Evolutionary conservation across 2,113 vertebrate species (phyloP).

Genomic region (Smithornis capensis): DNA sequence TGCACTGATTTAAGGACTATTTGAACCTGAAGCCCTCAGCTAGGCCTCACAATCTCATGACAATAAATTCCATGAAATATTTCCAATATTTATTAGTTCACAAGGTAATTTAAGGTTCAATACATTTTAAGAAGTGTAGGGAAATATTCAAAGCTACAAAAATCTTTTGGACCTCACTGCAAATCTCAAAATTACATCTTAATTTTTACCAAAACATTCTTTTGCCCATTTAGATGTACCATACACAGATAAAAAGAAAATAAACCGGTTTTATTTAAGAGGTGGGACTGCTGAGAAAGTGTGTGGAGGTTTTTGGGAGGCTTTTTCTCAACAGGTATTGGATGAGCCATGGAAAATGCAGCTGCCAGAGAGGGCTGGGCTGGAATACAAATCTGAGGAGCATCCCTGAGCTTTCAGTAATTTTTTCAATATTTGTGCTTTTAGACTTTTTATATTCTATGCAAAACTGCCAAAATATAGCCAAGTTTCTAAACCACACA

Average conservation of each 20-base stretch:
- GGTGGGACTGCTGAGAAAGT: accelerated
- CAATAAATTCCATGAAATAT: neutral
- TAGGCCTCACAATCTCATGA: neutral
- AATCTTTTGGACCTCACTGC: neutral
- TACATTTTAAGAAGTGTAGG: neutral
- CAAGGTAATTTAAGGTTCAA: neutral
- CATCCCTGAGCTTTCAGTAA: neutral
- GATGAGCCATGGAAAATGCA: neutral
- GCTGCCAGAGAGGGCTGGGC: neutral
- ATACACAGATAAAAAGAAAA: neutral
- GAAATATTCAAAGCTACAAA: neutral
- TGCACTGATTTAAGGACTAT: neutral
- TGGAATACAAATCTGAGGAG: neutral
- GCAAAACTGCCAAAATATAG: constrained; percentile 6
- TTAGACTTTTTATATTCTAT: constrained; percentile 10
- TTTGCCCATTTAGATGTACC: neutral
- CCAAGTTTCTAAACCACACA: constrained; percentile 37
- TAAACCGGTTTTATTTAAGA: neutral
- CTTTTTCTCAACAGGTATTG: neutral
- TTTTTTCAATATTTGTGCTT: neutral
- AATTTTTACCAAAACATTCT: neutral
- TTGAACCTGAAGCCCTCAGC: neutral
- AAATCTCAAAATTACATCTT: neutral
- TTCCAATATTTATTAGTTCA: neutral
- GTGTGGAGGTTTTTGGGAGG: accelerated